Conservation (phyloP, 2,113 vertebrate species). For the Heterocephalus glaber region DNA sequence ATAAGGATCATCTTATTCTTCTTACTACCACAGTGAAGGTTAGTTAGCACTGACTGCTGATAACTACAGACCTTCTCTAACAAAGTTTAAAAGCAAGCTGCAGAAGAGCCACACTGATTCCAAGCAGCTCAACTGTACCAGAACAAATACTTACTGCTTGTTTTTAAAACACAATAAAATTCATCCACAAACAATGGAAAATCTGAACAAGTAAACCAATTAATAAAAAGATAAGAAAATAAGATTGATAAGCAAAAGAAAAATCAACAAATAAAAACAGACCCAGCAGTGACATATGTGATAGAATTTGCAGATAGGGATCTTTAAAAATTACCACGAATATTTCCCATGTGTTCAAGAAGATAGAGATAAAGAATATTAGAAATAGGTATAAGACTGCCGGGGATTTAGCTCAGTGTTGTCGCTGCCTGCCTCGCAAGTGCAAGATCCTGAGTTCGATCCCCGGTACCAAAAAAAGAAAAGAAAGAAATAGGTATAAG, state of each 20-base stretch:
- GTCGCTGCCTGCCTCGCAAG: too few relatives aligned
- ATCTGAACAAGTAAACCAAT: not conserved
- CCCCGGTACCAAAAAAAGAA: too few relatives aligned
- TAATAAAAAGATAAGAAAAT: not conserved
- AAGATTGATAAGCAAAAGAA: not conserved
- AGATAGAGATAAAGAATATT: not conserved
- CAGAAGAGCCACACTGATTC: constrained; percentile 23
- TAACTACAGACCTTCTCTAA: not conserved
- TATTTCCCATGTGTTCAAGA: not conserved
- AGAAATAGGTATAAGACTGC: too few relatives aligned
- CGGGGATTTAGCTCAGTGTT: too few relatives aligned
- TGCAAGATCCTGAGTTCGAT: too few relatives aligned
- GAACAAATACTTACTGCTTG: not conserved
- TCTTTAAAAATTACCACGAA: not conserved
- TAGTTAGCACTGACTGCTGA: not conserved
- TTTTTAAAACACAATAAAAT: not conserved
- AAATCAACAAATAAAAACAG: not conserved
- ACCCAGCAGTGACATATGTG: not conserved
- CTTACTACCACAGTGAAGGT: not conserved
- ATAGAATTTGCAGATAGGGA: not conserved
- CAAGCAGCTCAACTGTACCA: not conserved
- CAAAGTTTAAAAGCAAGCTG: not conserved
- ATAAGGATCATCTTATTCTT: not conserved
- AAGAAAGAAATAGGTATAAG: not conserved
- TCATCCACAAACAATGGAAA: not conserved